Percentiles rank a stretch among this genome's conserved stretches.
phyloP scores from a whole-genome alignment of 2,797 vertebrate genomes.

The Erpetoichthys calabaricus region DNA sequence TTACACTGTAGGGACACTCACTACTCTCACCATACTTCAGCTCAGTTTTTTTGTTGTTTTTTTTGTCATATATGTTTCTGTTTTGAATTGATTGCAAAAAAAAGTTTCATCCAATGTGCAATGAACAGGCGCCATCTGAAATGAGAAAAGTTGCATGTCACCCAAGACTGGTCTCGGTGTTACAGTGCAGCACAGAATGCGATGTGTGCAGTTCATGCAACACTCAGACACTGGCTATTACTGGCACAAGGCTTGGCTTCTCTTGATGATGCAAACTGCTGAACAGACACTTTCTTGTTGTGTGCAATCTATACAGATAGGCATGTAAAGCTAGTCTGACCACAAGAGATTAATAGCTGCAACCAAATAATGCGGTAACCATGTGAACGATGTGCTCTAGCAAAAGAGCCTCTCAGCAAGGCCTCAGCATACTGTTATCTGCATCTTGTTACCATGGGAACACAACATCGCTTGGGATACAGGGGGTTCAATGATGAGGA shows the following conservation, averaged over 20 bases:
- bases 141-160: not conserved
- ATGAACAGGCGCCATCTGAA: not conserved
- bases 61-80: not conserved
- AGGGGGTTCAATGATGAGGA: slow-evolving; percentile 25
- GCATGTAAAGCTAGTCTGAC: slow-evolving; percentile 45
- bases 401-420: slow-evolving; percentile 32
- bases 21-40: not conserved
- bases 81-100: not conserved
- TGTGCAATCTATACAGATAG: slow-evolving; percentile 37
- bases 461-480: slow-evolving; percentile 33
- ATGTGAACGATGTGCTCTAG: slow-evolving; percentile 39
- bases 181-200: slow-evolving; percentile 19
- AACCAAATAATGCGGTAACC: slow-evolving; percentile 47
- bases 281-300: slow-evolving; percentile 40
- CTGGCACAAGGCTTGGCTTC: slow-evolving; percentile 24
- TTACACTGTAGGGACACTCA: too few relatives aligned
- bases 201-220: slow-evolving; percentile 15
- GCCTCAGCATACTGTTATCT: slow-evolving; percentile 35
- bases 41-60: not conserved
- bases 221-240: slow-evolving; percentile 23
- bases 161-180: slow-evolving; percentile 6
- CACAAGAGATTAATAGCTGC: slow-evolving; percentile 52
- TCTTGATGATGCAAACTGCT: slow-evolving; percentile 32
- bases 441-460: slow-evolving; percentile 46
- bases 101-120: not conserved